These are phyloP conservation scores for Sesia bembeciformis DNA, from an alignment of 2,888 invertebrate species.

Conservation along the genomic window DNA sequence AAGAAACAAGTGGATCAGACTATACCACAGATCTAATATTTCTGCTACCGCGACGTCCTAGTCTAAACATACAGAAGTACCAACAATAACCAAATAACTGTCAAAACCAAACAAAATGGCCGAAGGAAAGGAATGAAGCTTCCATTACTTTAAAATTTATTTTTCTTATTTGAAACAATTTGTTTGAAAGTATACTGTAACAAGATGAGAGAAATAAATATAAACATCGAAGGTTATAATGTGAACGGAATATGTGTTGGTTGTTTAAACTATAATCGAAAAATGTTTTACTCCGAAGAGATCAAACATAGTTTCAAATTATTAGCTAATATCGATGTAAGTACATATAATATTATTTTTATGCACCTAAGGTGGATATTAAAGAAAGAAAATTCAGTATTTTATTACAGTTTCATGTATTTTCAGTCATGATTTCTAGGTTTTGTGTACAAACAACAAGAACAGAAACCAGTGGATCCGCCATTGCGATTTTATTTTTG, in stretches of 20 bases:
- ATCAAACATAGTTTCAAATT: slow-evolving; percentile 45
- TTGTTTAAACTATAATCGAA: slow-evolving; percentile 57
- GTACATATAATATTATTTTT: slow-evolving; percentile 9
- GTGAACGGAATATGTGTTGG: slow-evolving; percentile 66
- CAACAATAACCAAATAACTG: too few species aligned
- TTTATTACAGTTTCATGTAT: neutral
- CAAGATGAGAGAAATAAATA: slow-evolving; percentile 59
- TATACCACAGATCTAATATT: too few species aligned
- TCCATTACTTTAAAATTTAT: slow-evolving; percentile 36
- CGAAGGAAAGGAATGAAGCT: slow-evolving; percentile 60
- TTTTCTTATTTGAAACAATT: slow-evolving; percentile 8
- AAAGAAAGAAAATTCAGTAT: too few species aligned
- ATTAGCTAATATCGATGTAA: slow-evolving; percentile 58
- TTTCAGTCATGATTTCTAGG: neutral
- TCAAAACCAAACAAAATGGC: slow-evolving; percentile 39
- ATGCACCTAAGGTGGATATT: too few species aligned
- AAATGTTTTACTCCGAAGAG: slow-evolving; percentile 44
- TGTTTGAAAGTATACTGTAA: slow-evolving; percentile 2
- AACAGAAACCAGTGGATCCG: neutral
- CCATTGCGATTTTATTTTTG: neutral
- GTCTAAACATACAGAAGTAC: too few species aligned
- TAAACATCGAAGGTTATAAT: slow-evolving; percentile 66
- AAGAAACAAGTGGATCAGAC: too few species aligned
- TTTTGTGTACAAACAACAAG: neutral
- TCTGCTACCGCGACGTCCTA: too few species aligned